A percentile compares a stretch with the other conserved stretches of the same genome.
phyloP scores from a whole-genome alignment of 2,113 vertebrate species.

The Pogonocichla stellata region DNA sequence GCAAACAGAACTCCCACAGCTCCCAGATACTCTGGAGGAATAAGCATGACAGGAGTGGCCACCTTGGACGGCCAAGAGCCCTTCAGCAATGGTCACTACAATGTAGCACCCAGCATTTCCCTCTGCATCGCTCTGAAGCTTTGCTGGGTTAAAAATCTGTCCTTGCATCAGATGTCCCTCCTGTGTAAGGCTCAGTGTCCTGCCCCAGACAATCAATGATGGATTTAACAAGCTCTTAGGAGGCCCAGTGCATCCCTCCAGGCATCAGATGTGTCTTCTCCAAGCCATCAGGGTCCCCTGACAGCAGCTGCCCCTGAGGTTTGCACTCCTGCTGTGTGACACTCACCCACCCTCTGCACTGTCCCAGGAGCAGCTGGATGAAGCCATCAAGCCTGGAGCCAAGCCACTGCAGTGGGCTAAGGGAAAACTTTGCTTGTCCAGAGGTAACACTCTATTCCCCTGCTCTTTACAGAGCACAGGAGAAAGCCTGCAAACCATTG shows the following conservation, averaged over 20 bases:
- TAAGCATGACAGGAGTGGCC: rapidly evolving
- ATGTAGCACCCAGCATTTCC: rapidly evolving
- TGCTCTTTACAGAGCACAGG: rapidly evolving
- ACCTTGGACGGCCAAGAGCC: neutral
- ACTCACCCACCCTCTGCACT: neutral
- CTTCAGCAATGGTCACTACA: neutral
- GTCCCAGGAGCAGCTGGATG: neutral
- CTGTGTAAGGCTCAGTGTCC: neutral
- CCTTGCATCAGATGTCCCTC: neutral
- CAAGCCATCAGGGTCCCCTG: neutral
- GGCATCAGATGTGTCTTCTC: neutral
- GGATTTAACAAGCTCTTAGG: neutral
- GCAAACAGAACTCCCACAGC: neutral
- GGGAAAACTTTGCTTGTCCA: neutral
- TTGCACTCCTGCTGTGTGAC: rapidly evolving
- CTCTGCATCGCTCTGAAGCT: neutral
- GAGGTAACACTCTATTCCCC: neutral
- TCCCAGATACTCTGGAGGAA: neutral
- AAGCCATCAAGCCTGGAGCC: neutral
- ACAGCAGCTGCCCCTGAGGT: neutral
- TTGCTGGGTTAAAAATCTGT: neutral
- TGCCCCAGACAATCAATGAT: neutral
- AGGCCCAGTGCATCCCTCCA: neutral
- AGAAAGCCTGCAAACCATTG: neutral
- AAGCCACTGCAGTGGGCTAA: neutral